Conservation (phyloP, 2,888 invertebrate species). For the Aethes cnicana region DNA sequence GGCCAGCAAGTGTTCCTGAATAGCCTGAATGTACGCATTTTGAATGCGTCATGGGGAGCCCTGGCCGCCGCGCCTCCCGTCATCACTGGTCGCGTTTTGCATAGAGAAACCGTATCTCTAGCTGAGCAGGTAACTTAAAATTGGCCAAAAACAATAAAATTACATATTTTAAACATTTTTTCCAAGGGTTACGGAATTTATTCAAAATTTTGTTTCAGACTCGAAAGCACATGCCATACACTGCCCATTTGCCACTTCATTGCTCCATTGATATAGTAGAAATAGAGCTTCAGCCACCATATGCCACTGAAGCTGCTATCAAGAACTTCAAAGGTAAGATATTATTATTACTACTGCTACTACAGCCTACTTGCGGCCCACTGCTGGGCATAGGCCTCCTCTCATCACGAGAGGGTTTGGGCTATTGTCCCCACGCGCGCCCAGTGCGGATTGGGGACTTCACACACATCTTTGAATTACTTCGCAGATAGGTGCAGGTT, state of each 20-base stretch:
- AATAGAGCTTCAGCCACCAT: conserved; percentile 88
- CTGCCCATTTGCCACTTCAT: conserved; percentile 93
- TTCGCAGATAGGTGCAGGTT: no score
- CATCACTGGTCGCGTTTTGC: conserved; percentile 90
- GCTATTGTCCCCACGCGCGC: no score
- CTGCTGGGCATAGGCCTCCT: no score
- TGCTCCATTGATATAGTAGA: conserved; percentile 96
- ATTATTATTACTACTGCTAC: no score
- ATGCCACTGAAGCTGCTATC: conserved; percentile 86
- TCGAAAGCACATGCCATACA: conserved; percentile 86
- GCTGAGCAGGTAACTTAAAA: conserved; percentile 78
- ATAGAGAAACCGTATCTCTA: conserved; percentile 93
- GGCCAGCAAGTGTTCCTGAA: conserved; percentile 97
- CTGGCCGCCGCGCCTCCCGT: conserved; percentile 89
- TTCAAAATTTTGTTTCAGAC: conserved; percentile 56
- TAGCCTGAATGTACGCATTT: conserved; percentile 93
- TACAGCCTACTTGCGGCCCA: no score
- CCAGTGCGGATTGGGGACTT: no score
- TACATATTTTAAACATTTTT: no score
- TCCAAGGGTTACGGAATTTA: no score
- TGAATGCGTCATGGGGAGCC: conserved; percentile 92
- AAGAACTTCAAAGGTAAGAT: conserved; percentile 87
- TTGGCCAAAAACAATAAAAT: no score
- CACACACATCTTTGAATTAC: no score
- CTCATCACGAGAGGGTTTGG: no score